A percentile compares a stretch with the other conserved stretches of the same genome.
Conservation (phyloP, 2,797 vertebrate genomes). For the Sebastes kiyomatsui region DNA sequence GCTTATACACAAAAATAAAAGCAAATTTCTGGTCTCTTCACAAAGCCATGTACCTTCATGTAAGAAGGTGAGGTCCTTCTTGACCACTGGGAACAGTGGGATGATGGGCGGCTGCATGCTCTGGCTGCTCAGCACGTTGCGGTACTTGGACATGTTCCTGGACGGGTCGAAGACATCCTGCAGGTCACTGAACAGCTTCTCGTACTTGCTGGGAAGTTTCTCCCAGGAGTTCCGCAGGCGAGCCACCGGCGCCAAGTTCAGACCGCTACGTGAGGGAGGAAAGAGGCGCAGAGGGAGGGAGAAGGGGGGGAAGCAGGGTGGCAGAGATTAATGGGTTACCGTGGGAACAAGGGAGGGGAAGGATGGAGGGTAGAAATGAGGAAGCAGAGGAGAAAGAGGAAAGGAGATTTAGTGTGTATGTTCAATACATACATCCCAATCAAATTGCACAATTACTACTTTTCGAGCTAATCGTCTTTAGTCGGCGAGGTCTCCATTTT, state of each 20-base stretch:
- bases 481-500: conserved; percentile 1
- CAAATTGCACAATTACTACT: neutral
- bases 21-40: neutral
- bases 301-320: neutral
- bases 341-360: neutral
- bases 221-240: conserved; percentile 95
- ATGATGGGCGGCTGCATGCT: conserved; percentile 98
- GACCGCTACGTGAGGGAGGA: conserved; percentile 82
- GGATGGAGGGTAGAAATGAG: neutral
- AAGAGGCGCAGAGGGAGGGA: neutral
- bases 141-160: conserved; percentile 98
- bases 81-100: conserved; percentile 96
- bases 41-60: conserved; percentile 88
- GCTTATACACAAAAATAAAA: neutral
- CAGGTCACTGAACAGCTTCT: conserved; percentile 94
- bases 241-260: conserved; percentile 92
- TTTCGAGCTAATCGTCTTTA: neutral
- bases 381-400: neutral
- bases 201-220: conserved; percentile 96
- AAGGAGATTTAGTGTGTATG: neutral
- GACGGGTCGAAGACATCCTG: conserved; percentile 98
- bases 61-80: conserved; percentile 98
- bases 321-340: conserved; percentile 21
- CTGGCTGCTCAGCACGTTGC: conserved; percentile 96
- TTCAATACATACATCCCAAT: neutral